Conservation (phyloP, 2,888 invertebrate species). For the Drosophila acutilabella region DNA sequence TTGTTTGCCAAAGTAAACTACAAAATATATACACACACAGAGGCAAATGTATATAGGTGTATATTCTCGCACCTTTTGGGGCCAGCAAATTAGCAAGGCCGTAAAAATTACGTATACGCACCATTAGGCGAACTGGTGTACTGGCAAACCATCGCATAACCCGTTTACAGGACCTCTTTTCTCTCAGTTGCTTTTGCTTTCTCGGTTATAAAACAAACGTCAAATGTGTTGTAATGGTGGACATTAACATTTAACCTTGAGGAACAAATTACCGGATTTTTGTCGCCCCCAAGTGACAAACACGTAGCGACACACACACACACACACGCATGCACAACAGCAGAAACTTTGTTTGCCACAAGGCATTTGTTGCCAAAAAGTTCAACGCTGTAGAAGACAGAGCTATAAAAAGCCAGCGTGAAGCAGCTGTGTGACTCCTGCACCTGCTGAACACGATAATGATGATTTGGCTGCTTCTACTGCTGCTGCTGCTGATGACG, state of each 20-base stretch:
- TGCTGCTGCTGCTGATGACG: not conserved
- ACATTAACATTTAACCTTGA: slow-evolving; percentile 80
- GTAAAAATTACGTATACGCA: slow-evolving; percentile 70
- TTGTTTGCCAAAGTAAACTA: slow-evolving; percentile 36
- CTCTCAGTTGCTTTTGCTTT: slow-evolving; percentile 1
- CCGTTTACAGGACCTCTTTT: slow-evolving; percentile 49
- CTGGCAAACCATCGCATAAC: slow-evolving; percentile 63
- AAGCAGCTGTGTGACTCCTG: slow-evolving; percentile 35
- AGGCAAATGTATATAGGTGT: not conserved
- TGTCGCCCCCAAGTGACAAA: slow-evolving; percentile 63
- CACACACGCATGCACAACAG: not conserved
- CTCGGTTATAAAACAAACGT: slow-evolving; percentile 56
- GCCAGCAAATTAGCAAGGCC: slow-evolving; percentile 63
- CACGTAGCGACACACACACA: slow-evolving; percentile 21
- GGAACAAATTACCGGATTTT: slow-evolving; percentile 79
- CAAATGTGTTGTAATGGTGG: slow-evolving; percentile 75
- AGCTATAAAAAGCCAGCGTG: slow-evolving; percentile 52
- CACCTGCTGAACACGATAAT: not conserved
- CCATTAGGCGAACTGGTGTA: slow-evolving; percentile 29
- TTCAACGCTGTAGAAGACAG: slow-evolving; percentile 44
- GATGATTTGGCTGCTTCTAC: slow-evolving; percentile 13
- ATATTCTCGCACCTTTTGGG: slow-evolving; percentile 28
- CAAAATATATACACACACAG: slow-evolving; percentile 11
- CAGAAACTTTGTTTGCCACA: slow-evolving; percentile 59
- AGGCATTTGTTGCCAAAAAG: slow-evolving; percentile 64